A percentile compares a stretch with the other conserved stretches of the same genome.
Conservation (phyloP, 2,113 vertebrate genomes). For the Marmota flaviventris region DNA sequence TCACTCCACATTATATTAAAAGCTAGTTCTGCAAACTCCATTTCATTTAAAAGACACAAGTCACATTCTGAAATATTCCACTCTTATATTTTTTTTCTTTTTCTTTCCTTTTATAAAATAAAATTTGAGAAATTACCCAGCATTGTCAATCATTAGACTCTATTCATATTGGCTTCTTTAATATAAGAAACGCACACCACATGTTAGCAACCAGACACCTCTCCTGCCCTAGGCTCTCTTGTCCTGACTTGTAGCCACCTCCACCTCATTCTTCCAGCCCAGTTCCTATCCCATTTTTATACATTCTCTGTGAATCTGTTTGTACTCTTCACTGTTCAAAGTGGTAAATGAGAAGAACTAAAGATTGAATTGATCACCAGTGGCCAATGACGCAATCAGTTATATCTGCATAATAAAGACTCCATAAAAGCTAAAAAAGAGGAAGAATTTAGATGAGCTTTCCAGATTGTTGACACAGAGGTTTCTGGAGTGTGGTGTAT, state of each 20-base stretch:
- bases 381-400: no score
- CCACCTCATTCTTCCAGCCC: background rate
- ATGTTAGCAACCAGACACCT: background rate
- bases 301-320: background rate
- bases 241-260: background rate
- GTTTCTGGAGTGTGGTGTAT: no score
- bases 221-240: background rate
- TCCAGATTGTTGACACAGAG: no score
- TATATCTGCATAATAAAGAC: no score
- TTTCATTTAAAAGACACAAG: background rate
- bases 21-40: background rate
- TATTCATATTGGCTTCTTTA: background rate
- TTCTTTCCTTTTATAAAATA: background rate
- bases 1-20: slow-evolving; percentile 81
- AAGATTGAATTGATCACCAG: no score
- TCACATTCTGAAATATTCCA: background rate
- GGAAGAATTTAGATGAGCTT: no score
- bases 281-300: background rate
- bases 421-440: no score
- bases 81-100: background rate
- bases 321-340: background rate
- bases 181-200: background rate
- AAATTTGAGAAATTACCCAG: background rate
- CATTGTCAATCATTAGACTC: background rate
- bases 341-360: background rate